Conservation (phyloP, 2,888 invertebrate species). For the Pediacus dermestoides region DNA sequence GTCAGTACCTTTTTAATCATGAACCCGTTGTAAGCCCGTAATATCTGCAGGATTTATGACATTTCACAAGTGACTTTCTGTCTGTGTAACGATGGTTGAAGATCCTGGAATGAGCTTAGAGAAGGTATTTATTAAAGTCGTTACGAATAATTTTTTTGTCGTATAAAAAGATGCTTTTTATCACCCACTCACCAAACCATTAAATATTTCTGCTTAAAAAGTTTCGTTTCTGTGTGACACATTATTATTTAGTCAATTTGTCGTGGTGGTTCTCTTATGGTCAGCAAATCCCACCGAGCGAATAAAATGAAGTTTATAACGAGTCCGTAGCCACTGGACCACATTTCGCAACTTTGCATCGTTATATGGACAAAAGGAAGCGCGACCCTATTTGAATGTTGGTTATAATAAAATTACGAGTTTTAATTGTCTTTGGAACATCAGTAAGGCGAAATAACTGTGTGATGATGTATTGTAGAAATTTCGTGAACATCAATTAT, state of each 20-base stretch:
- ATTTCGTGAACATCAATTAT: too few relatives aligned
- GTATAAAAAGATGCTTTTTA: constrained; percentile 1
- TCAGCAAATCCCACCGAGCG: neutral
- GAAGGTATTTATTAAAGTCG: constrained; percentile 3
- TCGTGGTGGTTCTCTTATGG: neutral
- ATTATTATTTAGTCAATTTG: constrained; percentile 8
- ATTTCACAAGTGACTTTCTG: constrained; percentile 1
- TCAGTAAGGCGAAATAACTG: too few relatives aligned
- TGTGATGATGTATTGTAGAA: too few relatives aligned
- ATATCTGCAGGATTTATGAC: constrained; percentile 8
- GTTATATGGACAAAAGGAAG: too few relatives aligned
- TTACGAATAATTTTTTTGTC: constrained; percentile 4
- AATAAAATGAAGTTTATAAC: constrained; percentile 6
- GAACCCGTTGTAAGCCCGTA: neutral
- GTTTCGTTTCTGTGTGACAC: constrained; percentile 6
- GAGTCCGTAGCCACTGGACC: too few relatives aligned
- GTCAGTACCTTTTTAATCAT: constrained; percentile 10
- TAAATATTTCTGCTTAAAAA: constrained; percentile 9
- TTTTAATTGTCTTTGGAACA: too few relatives aligned
- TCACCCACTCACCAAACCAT: neutral
- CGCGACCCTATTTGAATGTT: too few relatives aligned
- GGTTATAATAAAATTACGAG: too few relatives aligned
- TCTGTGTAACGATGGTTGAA: constrained; percentile 5
- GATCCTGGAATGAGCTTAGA: constrained; percentile 2
- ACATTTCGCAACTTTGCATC: constrained; percentile 1